These are phyloP conservation scores for Zaprionus tsacasi DNA, from an alignment of 1,140 invertebrate species.

Conservation along the genomic window DNA sequence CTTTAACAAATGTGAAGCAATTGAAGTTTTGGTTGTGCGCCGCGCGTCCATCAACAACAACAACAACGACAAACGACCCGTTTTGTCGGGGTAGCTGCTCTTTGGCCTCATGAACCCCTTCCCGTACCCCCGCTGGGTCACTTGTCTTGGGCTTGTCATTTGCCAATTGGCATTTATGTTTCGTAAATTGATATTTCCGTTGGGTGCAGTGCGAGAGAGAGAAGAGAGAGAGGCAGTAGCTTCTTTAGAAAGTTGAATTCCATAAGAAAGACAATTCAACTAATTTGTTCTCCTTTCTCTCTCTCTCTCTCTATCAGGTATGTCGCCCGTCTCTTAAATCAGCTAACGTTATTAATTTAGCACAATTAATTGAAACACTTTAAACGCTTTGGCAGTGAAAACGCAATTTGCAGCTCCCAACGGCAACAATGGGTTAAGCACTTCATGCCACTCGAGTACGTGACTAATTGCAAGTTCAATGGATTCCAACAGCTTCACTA, in stretches of 20 bases:
- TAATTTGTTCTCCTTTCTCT: constrained; percentile 43
- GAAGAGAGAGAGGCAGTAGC: constrained; percentile 9
- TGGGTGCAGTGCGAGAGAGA: constrained; percentile 29
- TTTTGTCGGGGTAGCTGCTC: constrained; percentile 2
- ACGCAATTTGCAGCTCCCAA: constrained; percentile 57
- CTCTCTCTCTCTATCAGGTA: constrained; percentile 5
- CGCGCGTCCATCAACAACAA: constrained; percentile 23
- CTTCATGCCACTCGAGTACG: constrained; percentile 50
- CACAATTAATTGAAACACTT: constrained; percentile 56
- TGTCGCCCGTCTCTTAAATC: constrained; percentile 35
- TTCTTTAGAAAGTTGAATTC: constrained; percentile 12
- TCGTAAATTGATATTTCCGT: constrained; percentile 68
- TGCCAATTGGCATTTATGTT: constrained; percentile 62
- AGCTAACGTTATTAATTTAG: constrained; percentile 50
- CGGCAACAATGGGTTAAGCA: constrained; percentile 58
- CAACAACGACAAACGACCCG: constrained; percentile 13
- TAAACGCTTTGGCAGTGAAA: constrained; percentile 30
- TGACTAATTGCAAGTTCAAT: constrained; percentile 66
- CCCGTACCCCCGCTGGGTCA: constrained; percentile 1
- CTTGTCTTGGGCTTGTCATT: constrained; percentile 55
- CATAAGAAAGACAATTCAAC: constrained; percentile 47
- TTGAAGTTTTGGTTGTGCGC: constrained; percentile 40
- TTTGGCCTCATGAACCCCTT: background rate
- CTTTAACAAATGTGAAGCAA: constrained; percentile 55
- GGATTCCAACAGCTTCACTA: constrained; percentile 44